Percentiles rank a stretch among this genome's conserved stretches.
These are phyloP conservation scores for Epiblema foenella DNA, from an alignment of 2,888 invertebrate species.

Conservation along the genomic window DNA sequence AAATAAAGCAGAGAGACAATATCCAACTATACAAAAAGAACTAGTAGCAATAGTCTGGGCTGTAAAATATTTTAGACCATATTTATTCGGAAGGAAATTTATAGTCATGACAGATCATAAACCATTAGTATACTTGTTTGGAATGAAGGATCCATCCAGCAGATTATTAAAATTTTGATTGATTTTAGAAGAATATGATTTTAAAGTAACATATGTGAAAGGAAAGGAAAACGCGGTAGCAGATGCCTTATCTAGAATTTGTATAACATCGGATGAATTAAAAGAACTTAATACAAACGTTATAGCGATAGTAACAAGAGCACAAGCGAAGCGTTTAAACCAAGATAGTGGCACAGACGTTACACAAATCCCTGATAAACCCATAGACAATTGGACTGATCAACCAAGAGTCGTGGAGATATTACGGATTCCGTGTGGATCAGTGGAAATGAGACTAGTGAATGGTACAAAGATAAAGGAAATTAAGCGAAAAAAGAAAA, in stretches of 20 bases:
- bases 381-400: constrained; percentile 44
- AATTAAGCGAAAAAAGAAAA: constrained; percentile 4
- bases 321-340: constrained; percentile 36
- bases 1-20: constrained; percentile 9
- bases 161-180: constrained; percentile 43
- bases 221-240: constrained; percentile 34
- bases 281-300: constrained; percentile 36
- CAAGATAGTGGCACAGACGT: constrained; percentile 10
- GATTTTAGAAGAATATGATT: constrained; percentile 13
- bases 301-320: constrained; percentile 39
- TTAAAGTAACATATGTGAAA: background rate
- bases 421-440: constrained; percentile 43
- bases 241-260: constrained; percentile 38
- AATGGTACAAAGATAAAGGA: constrained; percentile 30
- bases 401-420: too few relatives aligned
- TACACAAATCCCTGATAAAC: constrained; percentile 30
- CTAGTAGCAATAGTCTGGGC: background rate
- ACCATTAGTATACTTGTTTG: constrained; percentile 30
- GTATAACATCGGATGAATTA: constrained; percentile 36
- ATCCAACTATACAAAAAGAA: background rate
- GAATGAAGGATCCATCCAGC: constrained; percentile 43
- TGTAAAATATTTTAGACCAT: constrained; percentile 4
- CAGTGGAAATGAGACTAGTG: constrained; percentile 43
- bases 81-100: constrained; percentile 4
- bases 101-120: constrained; percentile 39